Evolutionary conservation across 2,888 invertebrate genomes (phyloP), one percentile per base, ranked within the genome.

Genomic region (Eudasyphora cyanicolor): DNA sequence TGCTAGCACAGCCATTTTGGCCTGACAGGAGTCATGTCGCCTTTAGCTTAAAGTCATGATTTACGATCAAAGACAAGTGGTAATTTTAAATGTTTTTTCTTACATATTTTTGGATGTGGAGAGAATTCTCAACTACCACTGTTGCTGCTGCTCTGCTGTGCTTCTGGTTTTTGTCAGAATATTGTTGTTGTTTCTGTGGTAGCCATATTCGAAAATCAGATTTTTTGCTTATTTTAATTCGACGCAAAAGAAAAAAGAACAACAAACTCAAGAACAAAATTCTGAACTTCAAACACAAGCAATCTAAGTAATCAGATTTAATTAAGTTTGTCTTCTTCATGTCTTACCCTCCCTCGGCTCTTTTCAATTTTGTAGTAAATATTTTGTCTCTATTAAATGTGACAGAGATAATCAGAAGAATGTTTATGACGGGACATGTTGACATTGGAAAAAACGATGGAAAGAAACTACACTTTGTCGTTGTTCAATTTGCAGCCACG

Each of bases 1-100:
- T 76, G 78, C 78, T 81, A 60, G 78, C 80, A 69, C 70, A 78
- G 84, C 84, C 64, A 76, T 84, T 67, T 81, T 79, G 76, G 76
- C 73, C 79, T 84, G 84, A 84, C 84, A 84, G 81, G 81, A 84
- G 84, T 84, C 84, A 84, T 84, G 84, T 84, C 84, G 84, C 84
- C 84, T 84, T 81, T 73, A 81, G 84, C 84, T 81, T 76, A 76
- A 84, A 84, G 79, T 81, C 84, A 84, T 84, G 84, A 84, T 84
- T 84, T 84, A 84, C 81, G 84, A 84, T 84, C 84, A 84, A 84
- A 84, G 76, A 81, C 84, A 81, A 84, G 84, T 84, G 84, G 84
- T 84, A 81, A 79, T 84, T 81, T 84, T 67, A 76, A 70, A 78
- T 76, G 69, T 70, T 83, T 60, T 42, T 73, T 73, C n/a, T 29